Evolutionary conservation across 2,888 invertebrate genomes (phyloP).

Genomic region (Asteroscopus sphinx): DNA sequence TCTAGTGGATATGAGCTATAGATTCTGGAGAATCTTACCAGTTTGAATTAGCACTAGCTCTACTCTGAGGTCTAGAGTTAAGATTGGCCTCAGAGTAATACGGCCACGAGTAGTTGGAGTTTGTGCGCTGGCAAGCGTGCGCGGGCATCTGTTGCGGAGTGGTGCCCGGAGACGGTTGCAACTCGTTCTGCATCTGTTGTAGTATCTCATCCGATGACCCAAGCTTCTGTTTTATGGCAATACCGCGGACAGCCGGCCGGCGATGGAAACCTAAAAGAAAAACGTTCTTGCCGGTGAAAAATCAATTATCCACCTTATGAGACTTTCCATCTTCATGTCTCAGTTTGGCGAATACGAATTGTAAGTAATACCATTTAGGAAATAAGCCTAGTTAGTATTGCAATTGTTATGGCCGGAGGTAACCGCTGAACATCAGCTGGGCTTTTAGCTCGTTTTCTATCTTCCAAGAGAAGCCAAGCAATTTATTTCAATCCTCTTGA

Average conservation of each 20-base stretch:
- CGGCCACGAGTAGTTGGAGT: conserved; percentile 90
- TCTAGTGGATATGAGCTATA: no score
- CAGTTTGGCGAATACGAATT: no score
- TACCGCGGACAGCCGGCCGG: conserved; percentile 96
- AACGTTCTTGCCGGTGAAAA: no score
- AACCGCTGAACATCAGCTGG: no score
- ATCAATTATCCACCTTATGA: no score
- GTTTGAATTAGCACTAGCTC: conserved; percentile 78
- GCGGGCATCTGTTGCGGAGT: conserved; percentile 68
- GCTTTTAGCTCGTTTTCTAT: background rate
- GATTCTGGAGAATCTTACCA: conserved; percentile 67
- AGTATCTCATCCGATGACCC: conserved; percentile 95
- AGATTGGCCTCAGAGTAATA: conserved; percentile 91
- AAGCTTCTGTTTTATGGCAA: conserved; percentile 93
- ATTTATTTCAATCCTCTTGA: no score
- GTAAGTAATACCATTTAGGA: no score
- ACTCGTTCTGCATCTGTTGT: conserved; percentile 94
- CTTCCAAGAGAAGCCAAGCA: no score
- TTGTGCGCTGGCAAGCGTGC: conserved; percentile 80
- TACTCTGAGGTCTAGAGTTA: conserved; percentile 82
- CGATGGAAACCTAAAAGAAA: conserved; percentile 92
- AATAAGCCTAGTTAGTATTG: no score
- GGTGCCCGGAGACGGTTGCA: conserved; percentile 79
- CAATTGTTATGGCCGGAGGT: no score
- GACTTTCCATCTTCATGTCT: no score